These are phyloP conservation scores for Ernsta delagoae DNA, from an alignment of 2,888 invertebrate species.

Conservation along the genomic window DNA sequence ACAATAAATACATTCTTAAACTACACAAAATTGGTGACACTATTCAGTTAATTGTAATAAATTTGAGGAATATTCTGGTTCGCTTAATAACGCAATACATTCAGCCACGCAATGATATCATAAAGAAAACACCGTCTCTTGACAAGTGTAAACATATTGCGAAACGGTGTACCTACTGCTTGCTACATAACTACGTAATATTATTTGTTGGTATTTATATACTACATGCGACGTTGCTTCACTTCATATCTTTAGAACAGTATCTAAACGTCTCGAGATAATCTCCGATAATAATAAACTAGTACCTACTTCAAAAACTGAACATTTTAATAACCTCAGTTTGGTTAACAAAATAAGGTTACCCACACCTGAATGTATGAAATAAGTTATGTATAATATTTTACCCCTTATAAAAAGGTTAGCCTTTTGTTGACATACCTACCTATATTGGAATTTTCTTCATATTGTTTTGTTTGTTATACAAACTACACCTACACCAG, in stretches of 20 bases:
- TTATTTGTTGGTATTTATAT: not conserved
- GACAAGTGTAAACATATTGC: constrained; percentile 34
- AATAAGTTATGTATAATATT: no score
- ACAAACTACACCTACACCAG: no score
- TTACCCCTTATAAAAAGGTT: no score
- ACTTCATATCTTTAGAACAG: constrained; percentile 46
- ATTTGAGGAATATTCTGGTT: constrained; percentile 29
- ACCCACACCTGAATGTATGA: no score
- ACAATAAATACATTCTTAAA: constrained; percentile 45
- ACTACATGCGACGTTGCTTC: constrained; percentile 6
- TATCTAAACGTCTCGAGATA: constrained; percentile 62
- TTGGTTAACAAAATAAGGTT: constrained; percentile 1
- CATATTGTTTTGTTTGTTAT: no score
- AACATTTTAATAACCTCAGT: constrained; percentile 12
- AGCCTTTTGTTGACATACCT: no score
- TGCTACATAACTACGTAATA: not conserved
- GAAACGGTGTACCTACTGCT: constrained; percentile 10
- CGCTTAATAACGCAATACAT: constrained; percentile 25
- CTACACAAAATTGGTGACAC: constrained; percentile 33
- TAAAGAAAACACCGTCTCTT: constrained; percentile 31
- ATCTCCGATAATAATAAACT: constrained; percentile 54
- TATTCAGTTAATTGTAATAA: constrained; percentile 34
- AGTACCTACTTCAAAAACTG: constrained; percentile 39
- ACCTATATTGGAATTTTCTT: no score
- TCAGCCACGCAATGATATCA: constrained; percentile 32